Percentiles rank a stretch among this genome's conserved stretches.
Evolutionary conservation across 2,113 vertebrate species (phyloP).

Genomic region (Archocentrus centrarchus): DNA sequence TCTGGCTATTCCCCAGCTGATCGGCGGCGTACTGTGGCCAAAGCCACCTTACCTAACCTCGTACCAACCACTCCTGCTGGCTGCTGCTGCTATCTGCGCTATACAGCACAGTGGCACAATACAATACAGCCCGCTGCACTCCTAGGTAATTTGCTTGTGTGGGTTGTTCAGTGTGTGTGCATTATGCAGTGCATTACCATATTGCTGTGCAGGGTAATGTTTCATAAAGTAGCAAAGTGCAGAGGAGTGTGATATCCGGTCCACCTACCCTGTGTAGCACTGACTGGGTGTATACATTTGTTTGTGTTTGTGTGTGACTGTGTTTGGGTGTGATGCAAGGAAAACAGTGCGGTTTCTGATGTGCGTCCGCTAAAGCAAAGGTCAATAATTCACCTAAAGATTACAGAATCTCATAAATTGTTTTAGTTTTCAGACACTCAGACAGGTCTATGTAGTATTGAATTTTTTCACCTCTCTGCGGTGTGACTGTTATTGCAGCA

Average conservation of each 20-base stretch:
- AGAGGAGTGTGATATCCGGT: slow-evolving; percentile 33
- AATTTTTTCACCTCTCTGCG: slow-evolving; percentile 16
- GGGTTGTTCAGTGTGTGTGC: slow-evolving; percentile 39
- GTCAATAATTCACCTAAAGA: slow-evolving; percentile 48
- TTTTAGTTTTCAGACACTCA: slow-evolving; percentile 26
- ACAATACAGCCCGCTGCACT: slow-evolving; percentile 19
- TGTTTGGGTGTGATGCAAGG: slow-evolving; percentile 3
- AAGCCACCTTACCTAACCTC: slow-evolving; percentile 55
- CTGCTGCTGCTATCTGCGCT: slow-evolving; percentile 5
- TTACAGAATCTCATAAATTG: slow-evolving; percentile 25
- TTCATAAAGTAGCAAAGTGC: slow-evolving; percentile 38
- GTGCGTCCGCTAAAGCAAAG: slow-evolving; percentile 7
- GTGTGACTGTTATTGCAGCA: slow-evolving; percentile 5
- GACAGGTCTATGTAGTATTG: neutral
- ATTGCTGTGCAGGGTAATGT: slow-evolving; percentile 37
- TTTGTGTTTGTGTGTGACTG: slow-evolving; percentile 17
- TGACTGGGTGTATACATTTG: slow-evolving; percentile 6
- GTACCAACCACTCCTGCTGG: slow-evolving; percentile 23
- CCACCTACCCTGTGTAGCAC: slow-evolving; percentile 8
- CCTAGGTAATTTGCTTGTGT: slow-evolving; percentile 52
- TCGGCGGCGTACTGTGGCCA: slow-evolving; percentile 1
- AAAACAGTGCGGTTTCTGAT: slow-evolving; percentile 18
- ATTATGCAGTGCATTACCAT: slow-evolving; percentile 59
- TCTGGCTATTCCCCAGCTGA: slow-evolving; percentile 43
- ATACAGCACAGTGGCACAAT: slow-evolving; percentile 7